Evolutionary conservation across 1,140 invertebrate species (phyloP), one percentile per base, ranked within the genome.

Genomic region (Pseudomyrmex gracilis): DNA sequence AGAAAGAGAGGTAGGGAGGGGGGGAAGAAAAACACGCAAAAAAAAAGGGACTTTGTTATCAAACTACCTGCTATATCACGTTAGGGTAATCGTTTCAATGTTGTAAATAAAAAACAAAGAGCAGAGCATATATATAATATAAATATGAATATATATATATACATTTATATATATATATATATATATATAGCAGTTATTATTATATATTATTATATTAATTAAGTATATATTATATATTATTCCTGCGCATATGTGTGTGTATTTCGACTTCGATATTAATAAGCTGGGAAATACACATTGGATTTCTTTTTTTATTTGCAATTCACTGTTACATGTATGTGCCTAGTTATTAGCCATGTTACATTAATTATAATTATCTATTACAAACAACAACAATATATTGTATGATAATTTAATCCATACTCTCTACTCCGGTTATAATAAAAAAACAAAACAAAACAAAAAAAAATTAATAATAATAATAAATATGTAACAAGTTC

Each of bases 251-350:
- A 51, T 51, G 17, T 73, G 24, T 43, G 67, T 71, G 85, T 86
- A 85, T 77, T 88, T 85, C 73, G 88, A 90, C 63, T 89, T 86
- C 61, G 60, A 73, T 80, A 84, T 86, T 74, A 85, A 85, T 91
- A 91, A 84, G 85, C 88, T 80, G 88, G 87, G 73, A 90, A 34
- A 89, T 76, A 76, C 77, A 92, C 87, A 91, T 90, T 90, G 86
- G 89, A 34, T 34, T 34, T 34, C 34, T 92, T 92, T 92, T 90
- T 92, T 91, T 91, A 91, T 92, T 93, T 92, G 88, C 90, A 88
- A 93, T 92, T 93, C 90, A 91, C 90, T 92, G 93, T 93, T 93
- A 93, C 91, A 92, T 94, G 90, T 94, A 93, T 92, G 91, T 94
- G 92, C 92, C 92, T 94, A 94, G 92, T 91, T 91, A 93, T 93